Conservation (phyloP, 2,113 vertebrate genomes). For the Hippolais icterina region DNA sequence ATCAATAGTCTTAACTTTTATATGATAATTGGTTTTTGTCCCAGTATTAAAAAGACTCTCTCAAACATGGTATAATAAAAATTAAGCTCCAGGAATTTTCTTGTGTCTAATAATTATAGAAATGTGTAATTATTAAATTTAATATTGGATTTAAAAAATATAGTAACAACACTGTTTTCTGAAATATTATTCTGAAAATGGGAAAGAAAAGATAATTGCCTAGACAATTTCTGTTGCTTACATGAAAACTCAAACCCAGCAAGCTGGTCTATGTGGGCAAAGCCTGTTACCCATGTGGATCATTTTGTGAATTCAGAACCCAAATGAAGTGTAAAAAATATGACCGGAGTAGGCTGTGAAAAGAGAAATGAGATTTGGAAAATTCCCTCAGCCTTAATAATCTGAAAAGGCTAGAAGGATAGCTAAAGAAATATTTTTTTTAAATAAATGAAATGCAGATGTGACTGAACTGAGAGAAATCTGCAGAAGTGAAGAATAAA, state of each 20-base stretch:
- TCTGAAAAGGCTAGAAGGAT: conserved; percentile 12
- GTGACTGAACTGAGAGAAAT: conserved; percentile 13
- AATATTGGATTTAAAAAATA: neutral
- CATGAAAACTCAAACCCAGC: neutral
- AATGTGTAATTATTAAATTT: neutral
- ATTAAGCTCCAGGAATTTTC: neutral
- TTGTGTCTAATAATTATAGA: neutral
- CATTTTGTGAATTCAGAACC: neutral
- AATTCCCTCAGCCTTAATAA: conserved; percentile 35
- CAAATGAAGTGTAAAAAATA: conserved; percentile 57
- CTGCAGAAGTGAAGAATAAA: conserved; percentile 57
- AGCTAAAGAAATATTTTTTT: conserved; percentile 26
- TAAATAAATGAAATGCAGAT: conserved; percentile 62
- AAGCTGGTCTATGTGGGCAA: neutral
- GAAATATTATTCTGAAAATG: neutral
- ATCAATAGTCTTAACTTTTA: neutral
- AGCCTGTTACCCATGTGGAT: neutral
- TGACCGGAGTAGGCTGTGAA: conserved; percentile 12
- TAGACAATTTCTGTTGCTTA: neutral
- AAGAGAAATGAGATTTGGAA: conserved; percentile 39
- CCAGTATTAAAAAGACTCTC: neutral
- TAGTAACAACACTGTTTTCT: neutral
- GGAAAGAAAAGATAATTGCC: neutral
- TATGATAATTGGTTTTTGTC: neutral
- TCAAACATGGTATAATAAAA: neutral